phyloP scores from a whole-genome alignment of 2,797 vertebrate species.

The Pangasius mekongensis region DNA sequence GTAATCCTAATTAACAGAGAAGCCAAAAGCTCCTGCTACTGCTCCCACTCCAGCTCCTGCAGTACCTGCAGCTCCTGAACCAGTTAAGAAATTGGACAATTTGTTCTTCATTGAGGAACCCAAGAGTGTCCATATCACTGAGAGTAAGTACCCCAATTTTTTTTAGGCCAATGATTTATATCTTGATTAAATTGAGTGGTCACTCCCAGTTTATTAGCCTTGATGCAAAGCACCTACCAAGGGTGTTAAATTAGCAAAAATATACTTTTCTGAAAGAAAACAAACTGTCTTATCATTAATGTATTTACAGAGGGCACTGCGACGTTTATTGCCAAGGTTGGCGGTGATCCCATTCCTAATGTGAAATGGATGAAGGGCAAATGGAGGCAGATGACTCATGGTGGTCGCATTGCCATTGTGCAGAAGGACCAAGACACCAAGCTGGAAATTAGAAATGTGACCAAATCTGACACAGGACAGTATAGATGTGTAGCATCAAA shows the following conservation, averaged over 20 bases:
- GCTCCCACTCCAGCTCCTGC: conserved; percentile 70
- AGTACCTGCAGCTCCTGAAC: conserved; percentile 76
- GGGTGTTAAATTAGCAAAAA: not conserved
- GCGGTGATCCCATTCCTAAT: conserved; percentile 94
- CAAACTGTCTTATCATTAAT: not conserved
- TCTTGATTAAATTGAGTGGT: not conserved
- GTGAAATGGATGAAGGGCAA: conserved; percentile 99
- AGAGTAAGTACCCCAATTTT: conserved; percentile 82
- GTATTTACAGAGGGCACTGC: conserved; percentile 77
- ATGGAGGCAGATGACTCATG: conserved; percentile 95
- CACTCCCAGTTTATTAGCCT: not conserved
- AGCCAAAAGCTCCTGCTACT: conserved; percentile 71
- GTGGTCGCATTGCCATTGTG: conserved; percentile 89
- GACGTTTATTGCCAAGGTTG: conserved; percentile 94
- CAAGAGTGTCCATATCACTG: conserved; percentile 78
- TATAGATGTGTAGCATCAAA: conserved; percentile 94
- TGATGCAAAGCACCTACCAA: not conserved
- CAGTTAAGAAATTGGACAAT: conserved; percentile 72
- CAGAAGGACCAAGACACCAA: conserved; percentile 92
- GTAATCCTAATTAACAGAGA: conserved; percentile 77
- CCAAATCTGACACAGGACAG: conserved; percentile 93
- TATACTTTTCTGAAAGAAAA: not conserved
- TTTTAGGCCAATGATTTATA: not conserved
- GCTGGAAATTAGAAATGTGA: conserved; percentile 88
- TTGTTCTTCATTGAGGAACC: conserved; percentile 94